A percentile compares a stretch with the other conserved stretches of the same genome.
Conservation (phyloP, 2,797 vertebrate species). For the Lepus townsendii region DNA sequence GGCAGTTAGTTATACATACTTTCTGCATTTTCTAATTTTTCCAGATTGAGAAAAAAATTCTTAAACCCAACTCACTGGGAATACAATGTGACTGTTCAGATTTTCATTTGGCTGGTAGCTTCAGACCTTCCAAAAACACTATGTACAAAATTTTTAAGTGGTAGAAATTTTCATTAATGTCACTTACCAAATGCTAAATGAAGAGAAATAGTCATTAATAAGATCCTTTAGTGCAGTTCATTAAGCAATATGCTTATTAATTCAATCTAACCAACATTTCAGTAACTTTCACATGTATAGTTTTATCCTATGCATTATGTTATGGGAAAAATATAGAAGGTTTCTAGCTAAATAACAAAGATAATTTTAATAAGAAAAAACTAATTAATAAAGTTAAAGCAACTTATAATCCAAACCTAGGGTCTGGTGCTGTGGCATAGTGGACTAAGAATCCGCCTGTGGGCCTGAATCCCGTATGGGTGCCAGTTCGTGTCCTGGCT, state of each 20-base stretch:
- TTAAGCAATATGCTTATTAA: neutral
- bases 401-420: too few species aligned
- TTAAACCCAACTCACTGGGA: neutral
- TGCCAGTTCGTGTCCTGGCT: too few species aligned
- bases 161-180: neutral
- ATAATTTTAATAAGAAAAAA: too few species aligned
- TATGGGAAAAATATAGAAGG: neutral
- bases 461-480: too few species aligned
- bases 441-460: too few species aligned
- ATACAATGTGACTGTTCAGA: neutral
- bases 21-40: neutral
- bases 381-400: too few species aligned
- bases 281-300: neutral
- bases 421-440: too few species aligned
- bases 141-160: slow-evolving; percentile 23
- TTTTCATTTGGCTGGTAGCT: slow-evolving; percentile 12
- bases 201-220: neutral
- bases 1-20: neutral
- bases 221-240: neutral
- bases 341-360: too few species aligned
- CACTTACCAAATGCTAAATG: neutral
- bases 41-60: neutral
- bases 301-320: slow-evolving; percentile 34
- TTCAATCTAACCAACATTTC: slow-evolving; percentile 36
- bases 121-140: slow-evolving; percentile 27